Percentiles rank a stretch among this genome's conserved stretches.
Evolutionary conservation across 1,140 invertebrate genomes (phyloP).

Genomic region (Mactra quadrangularis): DNA sequence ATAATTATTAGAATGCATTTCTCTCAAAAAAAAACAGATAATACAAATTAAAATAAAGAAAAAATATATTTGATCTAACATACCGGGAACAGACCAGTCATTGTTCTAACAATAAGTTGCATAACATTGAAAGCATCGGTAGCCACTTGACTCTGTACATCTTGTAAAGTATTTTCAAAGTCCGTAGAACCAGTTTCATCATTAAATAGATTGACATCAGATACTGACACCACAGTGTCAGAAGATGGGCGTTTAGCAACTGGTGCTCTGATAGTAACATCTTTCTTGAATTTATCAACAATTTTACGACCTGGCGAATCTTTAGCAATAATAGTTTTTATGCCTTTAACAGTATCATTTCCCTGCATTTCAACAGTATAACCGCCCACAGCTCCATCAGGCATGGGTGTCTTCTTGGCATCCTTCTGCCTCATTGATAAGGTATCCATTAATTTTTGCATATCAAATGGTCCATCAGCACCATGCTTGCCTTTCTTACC

Average conservation of each 20-base stretch:
- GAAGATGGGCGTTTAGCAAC: constrained; percentile 42
- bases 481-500: background rate
- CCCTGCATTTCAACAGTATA: too few species aligned
- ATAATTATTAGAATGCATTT: too few species aligned
- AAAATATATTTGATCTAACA: background rate
- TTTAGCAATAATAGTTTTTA: constrained; percentile 23
- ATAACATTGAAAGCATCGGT: constrained; percentile 48
- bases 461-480: constrained; percentile 35
- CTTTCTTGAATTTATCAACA: constrained; percentile 41
- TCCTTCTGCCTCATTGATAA: constrained; percentile 21
- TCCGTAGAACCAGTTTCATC: constrained; percentile 4
- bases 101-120: constrained; percentile 49
- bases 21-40: too few species aligned
- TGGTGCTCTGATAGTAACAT: constrained; percentile 40
- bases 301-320: background rate
- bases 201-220: constrained; percentile 18
- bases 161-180: constrained; percentile 48
- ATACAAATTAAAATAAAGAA: too few species aligned
- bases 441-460: constrained; percentile 26
- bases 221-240: constrained; percentile 6
- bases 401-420: background rate
- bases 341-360: background rate
- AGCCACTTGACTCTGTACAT: constrained; percentile 45
- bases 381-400: background rate
- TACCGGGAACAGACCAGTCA: constrained; percentile 42